Evolutionary conservation across 2,113 vertebrate species (phyloP).

Genomic region (Ibidorhyncha struthersii): DNA sequence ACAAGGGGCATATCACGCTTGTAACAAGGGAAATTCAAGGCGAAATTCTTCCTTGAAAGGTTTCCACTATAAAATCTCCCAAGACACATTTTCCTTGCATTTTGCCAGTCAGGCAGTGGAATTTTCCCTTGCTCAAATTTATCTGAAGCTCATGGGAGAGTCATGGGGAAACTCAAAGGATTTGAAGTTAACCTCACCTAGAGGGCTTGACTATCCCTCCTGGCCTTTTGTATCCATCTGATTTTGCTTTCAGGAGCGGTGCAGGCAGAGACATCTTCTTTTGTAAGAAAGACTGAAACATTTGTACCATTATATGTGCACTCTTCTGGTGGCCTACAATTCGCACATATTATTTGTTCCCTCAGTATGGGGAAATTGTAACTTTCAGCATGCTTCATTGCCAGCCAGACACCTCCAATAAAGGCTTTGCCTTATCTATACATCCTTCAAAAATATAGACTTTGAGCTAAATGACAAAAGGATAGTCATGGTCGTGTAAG

Average conservation of each 20-base stretch:
- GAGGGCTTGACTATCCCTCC: not conserved
- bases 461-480: not conserved
- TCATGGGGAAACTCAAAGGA: not conserved
- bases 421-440: not conserved
- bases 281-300: not conserved
- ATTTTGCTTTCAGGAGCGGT: not conserved
- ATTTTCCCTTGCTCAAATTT: not conserved
- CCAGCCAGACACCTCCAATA: not conserved
- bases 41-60: not conserved
- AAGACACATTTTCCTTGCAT: not conserved
- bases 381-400: not conserved
- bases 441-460: not conserved
- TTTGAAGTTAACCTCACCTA: not conserved
- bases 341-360: not conserved
- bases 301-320: not conserved
- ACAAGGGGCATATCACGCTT: not conserved
- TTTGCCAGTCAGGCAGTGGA: not conserved
- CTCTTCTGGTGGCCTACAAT: not conserved
- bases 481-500: rapidly evolving
- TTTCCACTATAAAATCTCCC: not conserved
- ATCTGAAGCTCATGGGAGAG: not conserved
- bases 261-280: not conserved
- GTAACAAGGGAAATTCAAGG: not conserved
- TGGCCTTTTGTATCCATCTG: not conserved
- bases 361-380: not conserved